Evolutionary conservation across 2,113 vertebrate species (phyloP).

Genomic region (Alaudala cheleensis): DNA sequence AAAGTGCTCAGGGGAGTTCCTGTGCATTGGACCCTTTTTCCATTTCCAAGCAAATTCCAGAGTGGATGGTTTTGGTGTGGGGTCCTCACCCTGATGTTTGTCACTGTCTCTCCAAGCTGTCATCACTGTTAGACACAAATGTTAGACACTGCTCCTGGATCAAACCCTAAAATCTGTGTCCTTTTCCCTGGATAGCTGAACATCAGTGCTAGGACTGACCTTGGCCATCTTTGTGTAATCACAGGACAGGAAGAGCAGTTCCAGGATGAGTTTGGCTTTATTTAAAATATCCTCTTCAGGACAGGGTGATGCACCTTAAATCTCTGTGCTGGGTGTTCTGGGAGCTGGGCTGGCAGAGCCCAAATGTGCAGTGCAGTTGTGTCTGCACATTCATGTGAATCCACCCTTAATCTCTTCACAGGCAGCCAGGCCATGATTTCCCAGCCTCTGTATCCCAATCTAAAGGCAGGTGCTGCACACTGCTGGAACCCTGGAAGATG

Average conservation of each 20-base stretch:
- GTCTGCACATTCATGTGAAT: background rate
- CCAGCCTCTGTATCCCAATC: background rate
- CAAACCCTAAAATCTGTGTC: background rate
- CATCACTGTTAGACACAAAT: rapidly evolving
- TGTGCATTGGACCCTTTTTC: background rate
- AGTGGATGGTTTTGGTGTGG: background rate
- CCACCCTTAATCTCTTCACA: background rate
- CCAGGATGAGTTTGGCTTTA: background rate
- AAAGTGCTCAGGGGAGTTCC: background rate
- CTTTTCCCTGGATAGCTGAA: background rate
- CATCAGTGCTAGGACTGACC: background rate
- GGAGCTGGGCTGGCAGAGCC: background rate
- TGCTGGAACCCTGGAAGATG: no score
- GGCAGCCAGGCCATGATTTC: rapidly evolving
- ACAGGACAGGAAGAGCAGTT: background rate
- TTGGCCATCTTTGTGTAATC: background rate
- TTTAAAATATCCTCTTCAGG: background rate
- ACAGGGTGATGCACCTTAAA: rapidly evolving
- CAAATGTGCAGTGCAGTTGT: background rate
- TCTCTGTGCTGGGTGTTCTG: no score
- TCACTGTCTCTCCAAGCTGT: background rate
- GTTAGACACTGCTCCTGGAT: background rate
- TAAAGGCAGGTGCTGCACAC: background rate
- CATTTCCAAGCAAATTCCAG: background rate
- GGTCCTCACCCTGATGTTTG: background rate